Conservation (phyloP, 2,113 vertebrate genomes). For the Mesoclemmys tuberculata region DNA sequence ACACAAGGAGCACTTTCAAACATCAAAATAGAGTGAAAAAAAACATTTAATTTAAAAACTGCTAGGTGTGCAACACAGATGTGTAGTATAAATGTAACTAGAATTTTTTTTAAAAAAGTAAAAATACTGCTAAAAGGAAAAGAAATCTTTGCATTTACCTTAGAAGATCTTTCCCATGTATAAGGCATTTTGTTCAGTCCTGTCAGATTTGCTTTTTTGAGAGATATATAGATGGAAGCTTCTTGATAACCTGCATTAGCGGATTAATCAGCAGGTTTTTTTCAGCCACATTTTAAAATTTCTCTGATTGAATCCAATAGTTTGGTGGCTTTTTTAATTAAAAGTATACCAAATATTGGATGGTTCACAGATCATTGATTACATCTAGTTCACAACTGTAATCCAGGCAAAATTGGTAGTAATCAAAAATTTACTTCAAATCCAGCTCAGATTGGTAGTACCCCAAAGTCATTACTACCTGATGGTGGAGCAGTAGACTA, state of each 20-base stretch:
- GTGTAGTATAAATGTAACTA: neutral
- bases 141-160: neutral
- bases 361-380: neutral
- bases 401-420: neutral
- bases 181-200: neutral
- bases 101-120: neutral
- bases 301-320: neutral
- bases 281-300: no score
- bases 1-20: neutral
- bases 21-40: neutral
- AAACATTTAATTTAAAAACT: neutral
- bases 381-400: neutral
- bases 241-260: neutral
- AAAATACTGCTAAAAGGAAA: neutral
- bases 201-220: neutral
- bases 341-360: neutral
- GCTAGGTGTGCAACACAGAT: neutral
- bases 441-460: neutral
- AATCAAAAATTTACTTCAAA: neutral
- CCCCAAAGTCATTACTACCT: neutral
- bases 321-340: neutral
- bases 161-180: neutral
- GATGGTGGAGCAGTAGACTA: neutral
- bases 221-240: neutral
- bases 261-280: neutral